phyloP scores from a whole-genome alignment of 2,797 vertebrate genomes.

The Sebastes melanostomus region DNA sequence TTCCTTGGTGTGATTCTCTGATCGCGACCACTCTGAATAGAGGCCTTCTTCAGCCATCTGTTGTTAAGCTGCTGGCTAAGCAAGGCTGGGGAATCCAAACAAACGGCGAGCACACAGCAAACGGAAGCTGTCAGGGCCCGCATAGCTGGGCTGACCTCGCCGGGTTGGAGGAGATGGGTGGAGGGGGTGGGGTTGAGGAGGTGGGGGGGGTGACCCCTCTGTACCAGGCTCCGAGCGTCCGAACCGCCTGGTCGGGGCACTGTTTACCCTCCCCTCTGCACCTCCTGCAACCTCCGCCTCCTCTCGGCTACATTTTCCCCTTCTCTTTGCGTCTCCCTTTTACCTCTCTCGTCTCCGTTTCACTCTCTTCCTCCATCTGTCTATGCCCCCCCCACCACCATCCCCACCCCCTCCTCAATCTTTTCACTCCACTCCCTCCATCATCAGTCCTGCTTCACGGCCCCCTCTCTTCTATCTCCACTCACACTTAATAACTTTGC shows the following conservation, averaged over 20 bases:
- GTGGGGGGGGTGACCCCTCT: conserved; percentile 51
- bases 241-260: conserved; percentile 64
- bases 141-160: conserved; percentile 91
- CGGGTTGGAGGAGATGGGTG: conserved; percentile 39
- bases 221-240: conserved; percentile 89
- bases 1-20: conserved; percentile 84
- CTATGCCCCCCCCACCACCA: background rate
- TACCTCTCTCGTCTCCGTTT: conserved; percentile 79
- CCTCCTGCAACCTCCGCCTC: conserved; percentile 58
- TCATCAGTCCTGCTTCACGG: conserved; percentile 80
- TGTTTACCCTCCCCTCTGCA: conserved; percentile 86
- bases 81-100: conserved; percentile 92
- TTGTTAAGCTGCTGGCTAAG: conserved; percentile 93
- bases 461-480: conserved; percentile 82
- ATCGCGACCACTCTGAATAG: conserved; percentile 84
- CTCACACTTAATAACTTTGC: conserved; percentile 78
- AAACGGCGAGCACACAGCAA: conserved; percentile 90
- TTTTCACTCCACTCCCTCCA: conserved; percentile 49
- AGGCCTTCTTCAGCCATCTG: conserved; percentile 93
- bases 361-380: conserved; percentile 78
- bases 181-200: background rate
- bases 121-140: conserved; percentile 90
- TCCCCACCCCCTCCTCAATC: background rate
- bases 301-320: conserved; percentile 53
- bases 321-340: conserved; percentile 33